Evolutionary conservation across 2,888 invertebrate species (phyloP).

Genomic region (Deladenus siricidicola): DNA sequence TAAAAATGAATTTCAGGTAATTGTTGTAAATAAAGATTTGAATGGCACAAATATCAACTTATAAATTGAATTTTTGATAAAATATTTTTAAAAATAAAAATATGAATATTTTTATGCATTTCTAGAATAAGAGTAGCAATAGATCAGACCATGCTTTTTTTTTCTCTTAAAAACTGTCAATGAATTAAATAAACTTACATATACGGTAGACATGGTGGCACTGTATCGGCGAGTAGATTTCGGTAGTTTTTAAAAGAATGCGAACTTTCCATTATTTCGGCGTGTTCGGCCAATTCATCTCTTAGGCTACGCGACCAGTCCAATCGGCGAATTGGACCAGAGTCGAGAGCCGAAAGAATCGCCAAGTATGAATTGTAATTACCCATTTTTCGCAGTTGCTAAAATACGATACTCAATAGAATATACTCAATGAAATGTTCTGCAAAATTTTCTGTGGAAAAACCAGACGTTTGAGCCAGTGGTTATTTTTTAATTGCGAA

Average conservation of each 20-base stretch:
- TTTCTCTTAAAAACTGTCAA: not conserved
- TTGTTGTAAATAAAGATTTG: conserved; percentile 1
- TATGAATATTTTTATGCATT: too few relatives aligned
- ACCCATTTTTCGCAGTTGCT: conserved; percentile 84
- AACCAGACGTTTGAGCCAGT: not conserved
- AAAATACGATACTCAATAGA: conserved; percentile 18
- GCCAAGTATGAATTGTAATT: conserved; percentile 98
- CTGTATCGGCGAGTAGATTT: conserved; percentile 82
- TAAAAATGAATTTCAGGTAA: conserved; percentile 54
- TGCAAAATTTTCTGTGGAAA: not conserved
- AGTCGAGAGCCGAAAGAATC: conserved; percentile 86
- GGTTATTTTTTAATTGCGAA: too few relatives aligned
- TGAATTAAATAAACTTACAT: conserved; percentile 67
- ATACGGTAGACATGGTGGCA: conserved; percentile 96
- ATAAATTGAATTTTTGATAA: not conserved
- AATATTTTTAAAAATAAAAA: not conserved
- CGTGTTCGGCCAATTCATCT: conserved; percentile 67
- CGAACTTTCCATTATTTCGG: conserved; percentile 91
- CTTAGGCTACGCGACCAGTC: conserved; percentile 63
- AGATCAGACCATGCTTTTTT: not conserved
- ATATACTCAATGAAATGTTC: not conserved
- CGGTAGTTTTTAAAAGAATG: conserved; percentile 94
- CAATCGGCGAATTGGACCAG: conserved; percentile 72
- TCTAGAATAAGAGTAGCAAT: too few relatives aligned
- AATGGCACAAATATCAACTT: not conserved